A percentile compares a stretch with the other conserved stretches of the same genome.
Evolutionary conservation across 2,113 vertebrate species (phyloP).

Genomic region (Dipodomys merriami): DNA sequence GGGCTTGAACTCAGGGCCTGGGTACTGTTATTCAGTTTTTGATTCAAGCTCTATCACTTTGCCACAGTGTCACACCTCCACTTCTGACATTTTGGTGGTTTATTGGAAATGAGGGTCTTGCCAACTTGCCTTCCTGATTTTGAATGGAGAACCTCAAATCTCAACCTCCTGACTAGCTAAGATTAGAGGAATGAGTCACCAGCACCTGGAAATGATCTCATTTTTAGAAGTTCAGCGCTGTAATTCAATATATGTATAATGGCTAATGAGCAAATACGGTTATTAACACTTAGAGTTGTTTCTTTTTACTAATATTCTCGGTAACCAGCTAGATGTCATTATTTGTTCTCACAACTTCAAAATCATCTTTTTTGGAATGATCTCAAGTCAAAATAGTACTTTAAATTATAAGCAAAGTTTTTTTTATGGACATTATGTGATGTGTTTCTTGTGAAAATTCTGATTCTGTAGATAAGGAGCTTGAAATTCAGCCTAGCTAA

Average conservation of each 20-base stretch:
- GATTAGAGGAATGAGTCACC: too few species aligned
- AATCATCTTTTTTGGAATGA: background rate
- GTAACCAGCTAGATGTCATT: background rate
- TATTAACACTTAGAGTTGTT: background rate
- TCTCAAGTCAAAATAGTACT: background rate
- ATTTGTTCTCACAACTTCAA: constrained; percentile 26
- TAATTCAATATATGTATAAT: background rate
- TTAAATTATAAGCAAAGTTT: background rate
- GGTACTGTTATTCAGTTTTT: too few species aligned
- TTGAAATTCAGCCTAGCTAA: background rate
- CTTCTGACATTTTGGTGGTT: too few species aligned
- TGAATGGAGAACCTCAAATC: too few species aligned
- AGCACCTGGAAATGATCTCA: background rate
- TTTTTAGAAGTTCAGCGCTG: background rate
- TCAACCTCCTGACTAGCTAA: too few species aligned
- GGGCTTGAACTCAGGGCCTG: too few species aligned
- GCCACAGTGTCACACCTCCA: too few species aligned
- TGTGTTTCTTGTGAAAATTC: constrained; percentile 3
- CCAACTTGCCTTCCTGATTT: too few species aligned
- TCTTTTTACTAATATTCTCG: background rate
- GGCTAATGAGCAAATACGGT: background rate
- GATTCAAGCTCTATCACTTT: too few species aligned
- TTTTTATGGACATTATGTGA: background rate
- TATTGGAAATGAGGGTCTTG: too few species aligned
- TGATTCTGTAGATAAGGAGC: background rate